Conservation (phyloP, 2,888 invertebrate genomes). For the Habrosyne pyritoides region DNA sequence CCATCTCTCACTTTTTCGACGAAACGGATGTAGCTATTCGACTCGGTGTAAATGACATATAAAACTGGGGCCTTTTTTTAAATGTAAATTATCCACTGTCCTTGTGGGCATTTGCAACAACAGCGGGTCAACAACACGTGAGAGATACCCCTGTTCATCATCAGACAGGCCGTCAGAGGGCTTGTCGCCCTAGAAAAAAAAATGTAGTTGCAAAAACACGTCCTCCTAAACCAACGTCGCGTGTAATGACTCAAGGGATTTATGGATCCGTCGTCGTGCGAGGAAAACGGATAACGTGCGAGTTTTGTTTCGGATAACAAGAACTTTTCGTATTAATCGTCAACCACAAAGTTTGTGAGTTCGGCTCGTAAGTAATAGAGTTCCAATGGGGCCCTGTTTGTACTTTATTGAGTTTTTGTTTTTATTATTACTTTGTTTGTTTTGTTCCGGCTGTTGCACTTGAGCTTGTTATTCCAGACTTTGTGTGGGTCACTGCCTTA, state of each 20-base stretch:
- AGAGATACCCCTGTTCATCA: no score
- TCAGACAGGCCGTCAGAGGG: no score
- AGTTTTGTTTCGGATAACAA: neutral
- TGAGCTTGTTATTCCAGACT: neutral
- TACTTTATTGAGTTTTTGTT: neutral
- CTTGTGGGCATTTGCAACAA: no score
- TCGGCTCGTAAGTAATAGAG: neutral
- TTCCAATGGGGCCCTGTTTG: neutral
- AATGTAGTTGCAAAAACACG: neutral
- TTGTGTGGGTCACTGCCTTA: neutral
- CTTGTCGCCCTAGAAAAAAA: no score
- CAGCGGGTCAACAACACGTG: no score
- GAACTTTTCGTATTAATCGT: neutral
- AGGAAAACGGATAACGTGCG: neutral
- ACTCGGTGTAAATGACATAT: no score
- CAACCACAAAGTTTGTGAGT: neutral
- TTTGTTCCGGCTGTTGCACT: neutral
- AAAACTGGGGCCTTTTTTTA: no score
- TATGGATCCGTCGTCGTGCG: neutral
- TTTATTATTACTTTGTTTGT: neutral
- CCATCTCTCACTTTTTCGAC: no score
- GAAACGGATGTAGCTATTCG: no score
- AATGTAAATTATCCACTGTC: no score
- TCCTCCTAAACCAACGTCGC: neutral
- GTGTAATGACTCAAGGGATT: neutral